Conservation (phyloP, 1,140 invertebrate genomes). For the Brachionus manjavacas region DNA sequence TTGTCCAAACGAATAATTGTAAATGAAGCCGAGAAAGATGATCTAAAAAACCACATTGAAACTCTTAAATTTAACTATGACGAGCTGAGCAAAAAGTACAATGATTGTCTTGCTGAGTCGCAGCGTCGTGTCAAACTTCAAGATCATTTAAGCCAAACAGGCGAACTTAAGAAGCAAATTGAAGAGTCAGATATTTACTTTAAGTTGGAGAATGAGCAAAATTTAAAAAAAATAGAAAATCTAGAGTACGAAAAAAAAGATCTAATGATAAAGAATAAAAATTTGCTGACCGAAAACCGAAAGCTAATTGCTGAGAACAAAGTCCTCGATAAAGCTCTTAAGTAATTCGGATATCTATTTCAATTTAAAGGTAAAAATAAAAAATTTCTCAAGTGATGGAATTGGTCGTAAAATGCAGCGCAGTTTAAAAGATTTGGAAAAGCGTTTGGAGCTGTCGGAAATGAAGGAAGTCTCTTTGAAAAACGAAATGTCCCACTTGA, state of each 20-base stretch:
- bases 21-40: constrained; percentile 27
- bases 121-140: background rate
- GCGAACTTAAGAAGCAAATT: constrained; percentile 16
- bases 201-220: background rate
- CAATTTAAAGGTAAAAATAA: background rate
- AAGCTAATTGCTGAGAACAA: constrained; percentile 25
- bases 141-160: constrained; percentile 33
- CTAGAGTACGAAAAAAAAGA: constrained; percentile 33
- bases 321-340: constrained; percentile 30
- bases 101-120: background rate
- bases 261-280: constrained; percentile 4
- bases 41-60: background rate
- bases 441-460: background rate
- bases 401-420: constrained; percentile 23
- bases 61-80: constrained; percentile 20
- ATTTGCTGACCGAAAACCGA: constrained; percentile 11
- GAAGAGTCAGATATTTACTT: constrained; percentile 31
- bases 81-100: constrained; percentile 12
- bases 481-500: background rate
- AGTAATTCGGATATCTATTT: background rate
- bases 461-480: background rate
- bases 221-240: background rate
- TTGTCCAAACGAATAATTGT: constrained; percentile 10
- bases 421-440: background rate
- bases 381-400: constrained; percentile 12